These are phyloP conservation scores for Remorina albescens DNA, from an alignment of 2,797 vertebrate species.

Conservation along the genomic window DNA sequence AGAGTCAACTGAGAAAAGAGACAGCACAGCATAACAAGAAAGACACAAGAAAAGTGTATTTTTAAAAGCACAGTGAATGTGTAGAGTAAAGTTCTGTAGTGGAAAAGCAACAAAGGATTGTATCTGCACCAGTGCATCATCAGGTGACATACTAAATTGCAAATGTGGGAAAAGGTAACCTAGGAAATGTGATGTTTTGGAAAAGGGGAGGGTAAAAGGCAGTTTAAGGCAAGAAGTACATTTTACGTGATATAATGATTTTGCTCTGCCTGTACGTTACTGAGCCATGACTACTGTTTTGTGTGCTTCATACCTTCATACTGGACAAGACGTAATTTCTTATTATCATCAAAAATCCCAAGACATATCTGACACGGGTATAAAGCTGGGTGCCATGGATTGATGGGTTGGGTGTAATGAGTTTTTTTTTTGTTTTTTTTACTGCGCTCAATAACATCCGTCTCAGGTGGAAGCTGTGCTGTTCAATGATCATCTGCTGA, in stretches of 20 bases:
- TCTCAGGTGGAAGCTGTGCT: slow-evolving; percentile 6
- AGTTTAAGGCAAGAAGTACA: slow-evolving; percentile 35
- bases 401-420: not conserved
- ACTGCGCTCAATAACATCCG: slow-evolving; percentile 17
- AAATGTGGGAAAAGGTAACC: slow-evolving; percentile 1
- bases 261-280: slow-evolving; percentile 54
- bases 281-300: slow-evolving; percentile 68
- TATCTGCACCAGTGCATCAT: not conserved
- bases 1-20: not conserved
- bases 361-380: not conserved
- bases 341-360: slow-evolving; percentile 5
- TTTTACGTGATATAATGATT: slow-evolving; percentile 34
- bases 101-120: slow-evolving; percentile 13
- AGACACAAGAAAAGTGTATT: slow-evolving; percentile 26
- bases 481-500: slow-evolving; percentile 6
- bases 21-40: slow-evolving; percentile 10
- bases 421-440: not conserved
- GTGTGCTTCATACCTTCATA: slow-evolving; percentile 53
- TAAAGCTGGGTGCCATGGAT: not conserved
- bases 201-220: slow-evolving; percentile 10
- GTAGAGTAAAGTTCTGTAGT: not conserved
- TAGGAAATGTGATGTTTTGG: slow-evolving; percentile 48
- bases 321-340: slow-evolving; percentile 21
- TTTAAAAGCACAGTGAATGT: slow-evolving; percentile 13
- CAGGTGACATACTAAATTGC: slow-evolving; percentile 13